Conservation (phyloP, 2,888 invertebrate species). For the Rhagonycha lutea region DNA sequence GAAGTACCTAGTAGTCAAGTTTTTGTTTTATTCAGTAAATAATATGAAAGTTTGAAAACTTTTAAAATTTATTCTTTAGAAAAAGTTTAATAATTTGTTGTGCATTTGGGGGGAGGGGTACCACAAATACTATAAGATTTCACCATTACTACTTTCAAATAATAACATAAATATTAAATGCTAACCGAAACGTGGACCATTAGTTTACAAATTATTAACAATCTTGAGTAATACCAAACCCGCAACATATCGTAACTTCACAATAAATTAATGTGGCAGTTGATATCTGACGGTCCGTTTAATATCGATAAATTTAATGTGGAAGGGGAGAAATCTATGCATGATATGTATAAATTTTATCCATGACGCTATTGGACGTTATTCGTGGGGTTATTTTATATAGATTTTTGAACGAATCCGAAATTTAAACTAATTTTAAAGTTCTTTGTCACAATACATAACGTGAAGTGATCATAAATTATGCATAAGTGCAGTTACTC, state of each 20-base stretch:
- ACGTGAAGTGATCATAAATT: no score
- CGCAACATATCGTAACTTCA: not conserved
- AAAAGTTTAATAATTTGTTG: not conserved
- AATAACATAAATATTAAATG: not conserved
- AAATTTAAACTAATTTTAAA: not conserved
- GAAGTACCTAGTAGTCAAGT: no score
- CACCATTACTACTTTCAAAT: not conserved
- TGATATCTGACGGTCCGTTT: not conserved
- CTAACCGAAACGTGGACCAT: not conserved
- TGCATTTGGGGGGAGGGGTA: not conserved
- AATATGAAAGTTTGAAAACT: not conserved
- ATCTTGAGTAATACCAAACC: not conserved
- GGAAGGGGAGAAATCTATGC: not conserved
- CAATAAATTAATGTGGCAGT: not conserved
- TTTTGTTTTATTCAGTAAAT: not conserved
- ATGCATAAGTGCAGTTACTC: no score
- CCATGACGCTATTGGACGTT: not conserved
- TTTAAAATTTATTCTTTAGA: not conserved
- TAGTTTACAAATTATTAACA: not conserved
- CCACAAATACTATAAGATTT: not conserved
- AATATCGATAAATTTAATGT: not conserved
- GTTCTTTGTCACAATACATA: no score
- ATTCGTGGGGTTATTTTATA: not conserved
- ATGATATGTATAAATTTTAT: not conserved
- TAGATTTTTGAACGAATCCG: not conserved